Evolutionary conservation across 2,888 invertebrate genomes (phyloP).

Genomic region (Petrolisthes manimaculis): DNA sequence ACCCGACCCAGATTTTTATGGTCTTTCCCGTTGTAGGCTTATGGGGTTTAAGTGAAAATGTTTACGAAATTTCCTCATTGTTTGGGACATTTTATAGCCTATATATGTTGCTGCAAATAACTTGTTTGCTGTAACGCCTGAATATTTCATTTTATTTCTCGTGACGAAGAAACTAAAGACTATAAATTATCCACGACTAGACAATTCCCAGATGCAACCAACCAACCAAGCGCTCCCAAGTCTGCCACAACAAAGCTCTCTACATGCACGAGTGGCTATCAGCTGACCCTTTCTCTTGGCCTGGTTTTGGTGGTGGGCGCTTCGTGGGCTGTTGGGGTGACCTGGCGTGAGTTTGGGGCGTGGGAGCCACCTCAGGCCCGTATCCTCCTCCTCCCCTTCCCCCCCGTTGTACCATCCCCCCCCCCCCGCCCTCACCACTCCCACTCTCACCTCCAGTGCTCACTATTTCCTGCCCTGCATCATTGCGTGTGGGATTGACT

Average conservation of each 20-base stretch:
- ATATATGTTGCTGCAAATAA: no score
- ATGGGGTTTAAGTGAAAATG: no score
- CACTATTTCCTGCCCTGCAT: not conserved
- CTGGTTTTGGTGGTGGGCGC: slow-evolving; percentile 29
- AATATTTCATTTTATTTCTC: no score
- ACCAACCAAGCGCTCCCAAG: not conserved
- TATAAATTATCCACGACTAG: no score
- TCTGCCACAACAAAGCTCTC: slow-evolving; percentile 35
- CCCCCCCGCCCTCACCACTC: not conserved
- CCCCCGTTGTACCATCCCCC: not conserved
- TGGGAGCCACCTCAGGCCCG: slow-evolving; percentile 23
- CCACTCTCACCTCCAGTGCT: not conserved
- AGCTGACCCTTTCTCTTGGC: slow-evolving; percentile 50
- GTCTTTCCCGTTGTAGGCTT: no score
- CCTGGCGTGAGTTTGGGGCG: slow-evolving; percentile 36
- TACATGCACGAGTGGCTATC: slow-evolving; percentile 4
- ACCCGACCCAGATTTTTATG: no score
- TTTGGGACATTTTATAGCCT: no score
- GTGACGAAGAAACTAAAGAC: no score
- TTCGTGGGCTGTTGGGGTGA: slow-evolving; percentile 32
- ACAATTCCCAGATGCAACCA: no score
- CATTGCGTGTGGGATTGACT: no score
- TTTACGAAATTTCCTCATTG: no score
- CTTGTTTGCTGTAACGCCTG: no score
- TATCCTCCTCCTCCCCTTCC: not conserved